Base-by-base conservation (phyloP, 2,113 vertebrate species). In the Leiothrix lutea region DNA sequence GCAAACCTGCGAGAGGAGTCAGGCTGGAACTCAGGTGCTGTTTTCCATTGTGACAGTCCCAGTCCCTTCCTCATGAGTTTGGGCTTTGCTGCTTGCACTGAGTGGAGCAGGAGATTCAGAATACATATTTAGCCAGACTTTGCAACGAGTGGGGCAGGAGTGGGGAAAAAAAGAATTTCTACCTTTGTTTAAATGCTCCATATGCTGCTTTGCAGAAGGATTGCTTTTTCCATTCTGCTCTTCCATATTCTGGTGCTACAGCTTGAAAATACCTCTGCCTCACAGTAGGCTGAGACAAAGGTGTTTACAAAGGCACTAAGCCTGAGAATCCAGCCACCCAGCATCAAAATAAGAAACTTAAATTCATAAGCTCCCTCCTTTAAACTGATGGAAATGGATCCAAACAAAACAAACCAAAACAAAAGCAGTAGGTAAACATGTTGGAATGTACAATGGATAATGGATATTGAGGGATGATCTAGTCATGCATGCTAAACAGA, bases 401-500 rank as follows among this genome's bases (percentile, higher is more conserved):
- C 93, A 96, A 97, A 91, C 91, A 97, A 95, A 97, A 88, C 82
- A 97, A 97, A 97, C 77, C 92, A 95, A 96, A 94, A 95, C 93
- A 97, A 94, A 97, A 97, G 89, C 85, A 87, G 85, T 83, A 84
- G 91, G 96, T 96, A 97, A 98, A 97, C 89, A 95, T 40, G 75
- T 94, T 87, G 88, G 91, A 94, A 96, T 97, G 92, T 97, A 96
- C 97, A 97, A 93, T 95, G 82, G 95, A 94, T 92, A 97, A 97
- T 97, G 94, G 92, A 95, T 98, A 97, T 79, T 95, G 97, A 98
- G 86, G 67, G 85, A 90, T 97, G 93, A 97, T 96, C 93, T 97
- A 97, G 94, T 88, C 94, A 70, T 97, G 97, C 97, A 98, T 98
- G 94, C 90, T 97, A 97, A 98, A 95, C 92, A 98, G 96, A 97